Base-by-base conservation (phyloP, 2,113 vertebrate genomes). In the Oceanodroma tethys region DNA sequence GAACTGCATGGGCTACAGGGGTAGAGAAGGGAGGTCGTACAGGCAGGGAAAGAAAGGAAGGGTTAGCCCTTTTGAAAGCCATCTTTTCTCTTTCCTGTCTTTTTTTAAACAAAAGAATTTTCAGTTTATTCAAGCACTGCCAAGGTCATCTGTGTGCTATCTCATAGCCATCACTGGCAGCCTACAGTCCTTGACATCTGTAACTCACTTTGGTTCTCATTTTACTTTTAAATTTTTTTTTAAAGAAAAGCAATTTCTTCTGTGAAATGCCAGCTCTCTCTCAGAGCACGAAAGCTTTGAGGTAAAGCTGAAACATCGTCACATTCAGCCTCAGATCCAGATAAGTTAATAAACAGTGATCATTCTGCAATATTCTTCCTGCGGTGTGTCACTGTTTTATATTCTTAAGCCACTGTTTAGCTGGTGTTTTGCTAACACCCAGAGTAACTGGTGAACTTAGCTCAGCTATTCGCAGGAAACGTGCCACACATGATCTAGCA, bases 121-220 rank as follows among this genome's bases (percentile, higher is more conserved):
- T 81, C 42, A 48, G 15, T 81, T 86, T 67, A 58, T 88, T 91
- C 58, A 80, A 3, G 13, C 56, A 60, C 52, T 91, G 26, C 30
- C 17, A 79, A 63, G 42, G 60, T 92, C 72, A 72, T 70, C 88
- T 91, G 75, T 38, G 27, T 86, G 42, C 34, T 86, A 68, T 58
- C 80, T 86, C 82, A 62, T 50, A 81, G 63, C 71, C 82, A 47
- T 58, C 91, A 50, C 68, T 27, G 42, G 40, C 78, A 94, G 60
- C 59, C 60, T 78, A 38, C 29, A 91, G 70, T n/a, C 56, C 62
- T 72, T 81, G 73, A 76, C 50, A 85, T 89, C 80, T 82, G 71
- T 81, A 93, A 78, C n/a, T 94, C 79, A 71, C 92, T 95, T 79
- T 18, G 30, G 36, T 86, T 95, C 90, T 88, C 79, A 72, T 74